phyloP scores from a whole-genome alignment of 2,888 invertebrate species.

The Melanchra persicariae region DNA sequence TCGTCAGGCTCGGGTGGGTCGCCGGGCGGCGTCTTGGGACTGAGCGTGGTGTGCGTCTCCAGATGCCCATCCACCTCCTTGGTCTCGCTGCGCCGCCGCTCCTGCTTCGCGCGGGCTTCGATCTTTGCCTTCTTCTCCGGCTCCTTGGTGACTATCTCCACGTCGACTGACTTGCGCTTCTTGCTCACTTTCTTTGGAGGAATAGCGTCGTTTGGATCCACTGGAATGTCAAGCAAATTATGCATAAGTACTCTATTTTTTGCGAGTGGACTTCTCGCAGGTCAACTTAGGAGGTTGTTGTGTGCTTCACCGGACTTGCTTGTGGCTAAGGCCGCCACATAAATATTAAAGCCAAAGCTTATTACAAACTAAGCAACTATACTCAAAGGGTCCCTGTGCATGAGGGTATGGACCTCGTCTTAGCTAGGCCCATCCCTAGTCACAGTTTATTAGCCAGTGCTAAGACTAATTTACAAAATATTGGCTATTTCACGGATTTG shows the following conservation, averaged over 20 bases:
- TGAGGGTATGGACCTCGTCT: no score
- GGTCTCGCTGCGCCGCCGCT: slow-evolving; percentile 86
- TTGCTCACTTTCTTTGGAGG: slow-evolving; percentile 79
- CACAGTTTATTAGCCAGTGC: not conserved
- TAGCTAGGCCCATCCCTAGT: not conserved
- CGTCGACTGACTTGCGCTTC: slow-evolving; percentile 82
- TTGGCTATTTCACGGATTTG: not conserved
- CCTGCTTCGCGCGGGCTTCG: slow-evolving; percentile 78
- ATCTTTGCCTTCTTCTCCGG: slow-evolving; percentile 85
- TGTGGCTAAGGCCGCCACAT: no score
- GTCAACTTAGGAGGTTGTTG: no score
- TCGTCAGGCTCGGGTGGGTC: slow-evolving; percentile 98
- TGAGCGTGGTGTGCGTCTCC: slow-evolving; percentile 94
- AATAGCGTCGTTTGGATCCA: slow-evolving; percentile 83
- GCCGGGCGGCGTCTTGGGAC: slow-evolving; percentile 95
- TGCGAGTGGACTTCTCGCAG: not conserved
- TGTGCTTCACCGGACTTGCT: no score
- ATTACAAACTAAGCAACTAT: no score
- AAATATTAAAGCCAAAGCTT: no score
- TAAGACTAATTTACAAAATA: not conserved
- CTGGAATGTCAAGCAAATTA: slow-evolving; percentile 69
- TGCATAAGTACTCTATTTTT: slow-evolving; percentile 1
- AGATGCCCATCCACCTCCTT: slow-evolving; percentile 93
- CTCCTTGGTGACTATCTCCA: slow-evolving; percentile 74
- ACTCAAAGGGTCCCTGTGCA: no score